Evolutionary conservation across 2,888 invertebrate genomes (phyloP).

Genomic region (Smittia sp.): DNA sequence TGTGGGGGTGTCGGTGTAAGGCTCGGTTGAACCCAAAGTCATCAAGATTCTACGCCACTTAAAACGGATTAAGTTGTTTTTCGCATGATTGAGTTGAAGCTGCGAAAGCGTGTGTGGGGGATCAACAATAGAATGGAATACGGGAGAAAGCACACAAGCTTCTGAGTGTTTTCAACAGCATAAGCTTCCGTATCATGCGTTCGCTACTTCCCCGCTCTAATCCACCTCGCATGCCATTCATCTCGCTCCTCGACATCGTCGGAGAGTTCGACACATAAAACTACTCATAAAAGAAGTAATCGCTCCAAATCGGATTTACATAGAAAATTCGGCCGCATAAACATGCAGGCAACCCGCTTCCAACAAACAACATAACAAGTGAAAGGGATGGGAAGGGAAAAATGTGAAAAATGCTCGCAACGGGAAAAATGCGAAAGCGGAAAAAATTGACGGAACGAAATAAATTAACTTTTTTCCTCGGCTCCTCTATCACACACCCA

Average conservation of each 20-base stretch:
- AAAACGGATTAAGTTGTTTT: constrained; percentile 12
- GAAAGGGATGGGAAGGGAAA: neutral
- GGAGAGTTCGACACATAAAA: neutral
- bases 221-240: neutral
- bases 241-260: neutral
- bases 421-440: neutral
- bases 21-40: neutral
- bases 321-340: neutral
- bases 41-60: neutral
- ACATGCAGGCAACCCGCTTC: neutral
- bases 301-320: constrained; percentile 8
- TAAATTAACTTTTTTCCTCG: constrained; percentile 18
- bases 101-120: neutral
- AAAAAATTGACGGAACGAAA: constrained; percentile 8
- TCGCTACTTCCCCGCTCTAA: neutral
- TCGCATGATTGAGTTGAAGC: constrained; percentile 1
- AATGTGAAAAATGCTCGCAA: neutral
- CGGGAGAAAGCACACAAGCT: neutral
- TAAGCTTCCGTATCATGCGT: neutral
- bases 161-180: neutral
- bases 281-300: constrained; percentile 7
- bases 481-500: constrained; percentile 8
- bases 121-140: constrained; percentile 5
- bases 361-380: neutral
- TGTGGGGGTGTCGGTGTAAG: neutral